Evolutionary conservation across 2,888 invertebrate species (phyloP).

Genomic region (Xestia ashworthii): DNA sequence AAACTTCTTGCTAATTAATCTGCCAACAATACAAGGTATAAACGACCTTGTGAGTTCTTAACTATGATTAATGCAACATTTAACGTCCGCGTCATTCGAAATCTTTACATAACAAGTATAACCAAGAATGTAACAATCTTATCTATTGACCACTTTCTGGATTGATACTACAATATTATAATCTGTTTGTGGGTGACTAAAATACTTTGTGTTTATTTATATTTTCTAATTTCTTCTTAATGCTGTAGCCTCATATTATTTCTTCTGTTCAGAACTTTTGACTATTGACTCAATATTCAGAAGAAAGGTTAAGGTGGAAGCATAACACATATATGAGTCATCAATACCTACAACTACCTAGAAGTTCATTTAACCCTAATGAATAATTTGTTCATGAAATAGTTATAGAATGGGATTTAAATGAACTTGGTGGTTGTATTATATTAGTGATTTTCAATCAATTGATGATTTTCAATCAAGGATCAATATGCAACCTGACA

Average conservation of each 20-base stretch:
- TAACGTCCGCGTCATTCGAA: constrained; percentile 22
- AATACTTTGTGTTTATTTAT: constrained; percentile 34
- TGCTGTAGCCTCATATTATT: not conserved
- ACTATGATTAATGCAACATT: constrained; percentile 46
- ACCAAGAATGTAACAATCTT: constrained; percentile 48
- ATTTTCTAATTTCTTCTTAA: constrained; percentile 4
- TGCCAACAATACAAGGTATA: constrained; percentile 27
- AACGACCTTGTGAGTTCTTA: constrained; percentile 44
- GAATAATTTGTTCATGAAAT: too few species aligned
- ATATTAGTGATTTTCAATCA: too few species aligned
- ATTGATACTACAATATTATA: constrained; percentile 42
- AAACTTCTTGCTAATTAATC: constrained; percentile 15
- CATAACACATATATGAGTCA: too few species aligned
- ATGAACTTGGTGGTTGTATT: too few species aligned
- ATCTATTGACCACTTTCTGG: constrained; percentile 56
- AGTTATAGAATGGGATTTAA: too few species aligned
- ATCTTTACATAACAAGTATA: constrained; percentile 48
- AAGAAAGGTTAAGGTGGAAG: not conserved
- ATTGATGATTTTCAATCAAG: too few species aligned
- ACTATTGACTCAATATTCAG: not conserved
- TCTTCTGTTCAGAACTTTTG: not conserved
- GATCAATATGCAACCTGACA: too few species aligned
- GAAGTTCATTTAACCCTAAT: too few species aligned
- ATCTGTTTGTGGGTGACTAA: constrained; percentile 28
- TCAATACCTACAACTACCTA: too few species aligned